Evolutionary conservation across 2,797 vertebrate genomes (phyloP), one percentile per base, ranked within the genome.

Genomic region (Epinephelus malabaricus): DNA sequence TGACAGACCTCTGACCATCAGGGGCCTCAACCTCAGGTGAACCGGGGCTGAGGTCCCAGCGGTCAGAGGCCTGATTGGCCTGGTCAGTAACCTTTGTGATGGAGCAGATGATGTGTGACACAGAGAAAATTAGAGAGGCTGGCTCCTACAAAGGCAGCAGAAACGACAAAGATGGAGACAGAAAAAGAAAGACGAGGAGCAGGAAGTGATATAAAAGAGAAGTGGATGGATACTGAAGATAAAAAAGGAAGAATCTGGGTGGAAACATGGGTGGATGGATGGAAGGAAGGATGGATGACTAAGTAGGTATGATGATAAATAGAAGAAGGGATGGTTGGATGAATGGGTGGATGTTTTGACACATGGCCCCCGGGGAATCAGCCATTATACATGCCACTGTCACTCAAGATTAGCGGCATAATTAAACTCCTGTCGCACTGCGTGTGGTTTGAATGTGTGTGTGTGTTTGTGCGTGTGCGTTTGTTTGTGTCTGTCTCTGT

Each of bases 371-470:
- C 19, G 18, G 88, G 92, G 93, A 93, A 92, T 88, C 85, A 60
- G 69, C 82, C 87, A 87, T 93, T 92, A 93, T 93, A 92, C 84
- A 91, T 70, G 87, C 78, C 63, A 76, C 90, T 93, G 93, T 92
- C 93, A 93, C 87, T 95, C 93, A 94, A 93, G 92, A 95, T 94
- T 94, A 93, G 91, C 69, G 53, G 84, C 85, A 88, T 94, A 94
- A 95, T 95, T 93, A 94, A 91, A 87, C 83, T 89, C 90, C 81
- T 87, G 88, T 85, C 81, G 54, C 81, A 69, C 61, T 46, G 86
- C 47, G 79, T 88, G 90, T 71, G 86, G 81, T 46, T 86, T 14
- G 2, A 64, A 23, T 3, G 45, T 49, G 65, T 60, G 71, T 23
- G 71, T 23, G n/a, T 30, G 71, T 68, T 17, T n/a, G 43, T 75